A percentile compares a stretch with the other conserved stretches of the same genome.
Evolutionary conservation across 64 coral and sea anemone species (phyloP).

Genomic region (Trachythela sp.): DNA sequence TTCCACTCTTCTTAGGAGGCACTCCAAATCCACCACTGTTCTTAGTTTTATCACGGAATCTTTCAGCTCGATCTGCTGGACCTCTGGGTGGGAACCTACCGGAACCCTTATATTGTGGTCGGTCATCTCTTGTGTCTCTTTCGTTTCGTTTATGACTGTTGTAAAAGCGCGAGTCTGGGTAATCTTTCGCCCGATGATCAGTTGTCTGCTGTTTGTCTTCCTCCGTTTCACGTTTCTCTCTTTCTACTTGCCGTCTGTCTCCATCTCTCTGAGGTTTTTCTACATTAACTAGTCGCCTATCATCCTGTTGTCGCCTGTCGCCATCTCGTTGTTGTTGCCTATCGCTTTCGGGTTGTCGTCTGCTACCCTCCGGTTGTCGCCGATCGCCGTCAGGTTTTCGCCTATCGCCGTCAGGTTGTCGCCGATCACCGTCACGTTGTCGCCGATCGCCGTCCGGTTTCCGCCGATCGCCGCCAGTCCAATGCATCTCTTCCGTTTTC

Average conservation of each 20-base stretch:
- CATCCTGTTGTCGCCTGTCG: too few relatives aligned
- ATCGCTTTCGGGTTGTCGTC: too few relatives aligned
- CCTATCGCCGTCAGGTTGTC: background rate
- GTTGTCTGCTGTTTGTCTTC: constrained; percentile 22
- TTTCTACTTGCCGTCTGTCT: background rate
- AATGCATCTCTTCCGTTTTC: background rate
- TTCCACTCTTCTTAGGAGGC: constrained; percentile 28
- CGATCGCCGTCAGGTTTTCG: background rate
- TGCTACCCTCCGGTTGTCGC: too few relatives aligned
- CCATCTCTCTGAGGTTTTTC: background rate
- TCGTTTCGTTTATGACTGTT: background rate
- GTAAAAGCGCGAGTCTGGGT: background rate
- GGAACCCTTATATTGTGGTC: background rate
- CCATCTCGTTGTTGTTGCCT: too few relatives aligned
- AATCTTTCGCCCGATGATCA: background rate
- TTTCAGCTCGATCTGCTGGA: background rate
- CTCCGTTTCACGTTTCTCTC: background rate
- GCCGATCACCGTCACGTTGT: background rate
- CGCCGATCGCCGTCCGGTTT: background rate
- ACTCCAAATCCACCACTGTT: constrained; percentile 43
- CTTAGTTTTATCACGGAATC: background rate
- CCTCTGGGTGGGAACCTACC: background rate
- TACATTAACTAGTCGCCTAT: background rate
- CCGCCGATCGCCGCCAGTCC: background rate
- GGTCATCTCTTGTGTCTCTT: background rate